phyloP scores from a whole-genome alignment of 2,888 invertebrate genomes.

The Oegoconia quadripuncta region DNA sequence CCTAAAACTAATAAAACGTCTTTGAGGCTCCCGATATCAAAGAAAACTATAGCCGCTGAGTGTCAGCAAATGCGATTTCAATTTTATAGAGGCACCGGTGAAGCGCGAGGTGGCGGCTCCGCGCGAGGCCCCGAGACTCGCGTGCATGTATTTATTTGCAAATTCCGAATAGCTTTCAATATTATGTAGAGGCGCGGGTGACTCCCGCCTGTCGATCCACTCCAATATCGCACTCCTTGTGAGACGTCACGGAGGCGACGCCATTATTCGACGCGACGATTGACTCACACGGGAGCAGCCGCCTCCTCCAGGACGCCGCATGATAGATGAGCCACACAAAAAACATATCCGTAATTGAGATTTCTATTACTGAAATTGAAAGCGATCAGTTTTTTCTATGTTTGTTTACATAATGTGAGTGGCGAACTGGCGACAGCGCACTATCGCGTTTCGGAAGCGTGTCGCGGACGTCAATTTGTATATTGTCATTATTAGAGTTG shows the following conservation, averaged over 20 bases:
- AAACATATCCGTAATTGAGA: slow-evolving; percentile 77
- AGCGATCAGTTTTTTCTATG: slow-evolving; percentile 64
- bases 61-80: slow-evolving; percentile 69
- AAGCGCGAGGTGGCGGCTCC: slow-evolving; percentile 51
- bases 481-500: slow-evolving; percentile 77
- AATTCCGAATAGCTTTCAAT: slow-evolving; percentile 76
- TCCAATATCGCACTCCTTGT: slow-evolving; percentile 70
- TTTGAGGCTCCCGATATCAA: slow-evolving; percentile 19
- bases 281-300: slow-evolving; percentile 57
- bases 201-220: slow-evolving; percentile 72
- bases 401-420: slow-evolving; percentile 77
- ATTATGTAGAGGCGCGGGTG: slow-evolving; percentile 70
- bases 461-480: slow-evolving; percentile 76
- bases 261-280: slow-evolving; percentile 67
- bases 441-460: slow-evolving; percentile 73
- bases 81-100: slow-evolving; percentile 61
- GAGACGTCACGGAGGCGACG: slow-evolving; percentile 63
- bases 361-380: slow-evolving; percentile 76
- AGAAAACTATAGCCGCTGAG: slow-evolving; percentile 51
- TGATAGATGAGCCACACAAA: slow-evolving; percentile 72
- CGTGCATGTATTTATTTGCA: slow-evolving; percentile 75
- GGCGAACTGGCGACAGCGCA: slow-evolving; percentile 63
- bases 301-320: slow-evolving; percentile 53
- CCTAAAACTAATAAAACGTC: slow-evolving; percentile 2
- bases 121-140: slow-evolving; percentile 41